Evolutionary conservation across 2,888 invertebrate genomes (phyloP).

Genomic region (Ophion ventricosus): DNA sequence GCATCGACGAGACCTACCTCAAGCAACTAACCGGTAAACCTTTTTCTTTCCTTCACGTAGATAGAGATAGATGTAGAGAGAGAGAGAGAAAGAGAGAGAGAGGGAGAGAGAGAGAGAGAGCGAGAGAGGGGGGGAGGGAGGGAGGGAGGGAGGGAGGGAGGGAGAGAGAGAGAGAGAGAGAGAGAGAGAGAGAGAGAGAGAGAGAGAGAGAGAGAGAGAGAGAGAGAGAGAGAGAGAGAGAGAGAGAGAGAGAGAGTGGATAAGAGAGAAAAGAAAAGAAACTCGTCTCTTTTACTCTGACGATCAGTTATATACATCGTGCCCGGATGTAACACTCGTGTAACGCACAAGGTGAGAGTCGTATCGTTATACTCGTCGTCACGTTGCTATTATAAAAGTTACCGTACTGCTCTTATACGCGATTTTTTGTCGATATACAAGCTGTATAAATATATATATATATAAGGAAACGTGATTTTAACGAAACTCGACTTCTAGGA

Average conservation of each 20-base stretch:
- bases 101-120: not conserved
- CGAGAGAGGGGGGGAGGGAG: not conserved
- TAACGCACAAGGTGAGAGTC: constrained; percentile 63
- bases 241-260: not conserved
- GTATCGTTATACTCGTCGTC: constrained; percentile 30
- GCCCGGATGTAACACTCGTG: constrained; percentile 65
- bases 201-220: not conserved
- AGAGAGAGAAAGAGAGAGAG: not conserved
- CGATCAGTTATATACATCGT: constrained; percentile 38
- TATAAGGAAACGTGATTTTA: too few relatives aligned
- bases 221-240: not conserved
- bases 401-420: not conserved
- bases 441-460: not conserved
- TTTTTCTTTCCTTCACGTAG: constrained; percentile 4
- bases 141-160: not conserved
- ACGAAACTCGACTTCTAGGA: too few relatives aligned
- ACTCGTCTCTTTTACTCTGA: constrained; percentile 42
- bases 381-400: constrained; percentile 42
- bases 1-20: constrained; percentile 53
- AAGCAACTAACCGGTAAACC: constrained; percentile 8
- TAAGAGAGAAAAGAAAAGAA: not conserved
- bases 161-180: not conserved
- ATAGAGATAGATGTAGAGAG: not conserved
- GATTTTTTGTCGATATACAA: constrained; percentile 22
- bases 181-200: not conserved